Conservation (phyloP, 1,140 invertebrate genomes). For the Maniola jurtina region DNA sequence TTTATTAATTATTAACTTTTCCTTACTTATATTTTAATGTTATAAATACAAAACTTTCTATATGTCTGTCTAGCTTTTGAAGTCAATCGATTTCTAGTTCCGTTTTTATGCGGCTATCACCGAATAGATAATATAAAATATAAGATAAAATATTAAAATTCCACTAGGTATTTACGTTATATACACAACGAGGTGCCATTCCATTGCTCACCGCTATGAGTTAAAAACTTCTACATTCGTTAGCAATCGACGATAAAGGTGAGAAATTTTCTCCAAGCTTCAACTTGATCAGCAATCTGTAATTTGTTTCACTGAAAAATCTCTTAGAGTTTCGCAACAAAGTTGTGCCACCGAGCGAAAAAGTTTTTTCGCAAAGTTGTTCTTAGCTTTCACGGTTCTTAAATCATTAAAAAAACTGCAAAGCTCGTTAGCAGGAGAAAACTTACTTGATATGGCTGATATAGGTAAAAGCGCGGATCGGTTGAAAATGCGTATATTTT, state of each 20-base stretch:
- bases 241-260: neutral
- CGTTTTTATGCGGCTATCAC: no score
- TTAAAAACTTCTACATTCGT: neutral
- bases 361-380: slow-evolving; percentile 1
- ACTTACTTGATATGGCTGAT: neutral
- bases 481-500: neutral
- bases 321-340: slow-evolving; percentile 7
- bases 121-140: no score
- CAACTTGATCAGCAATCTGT: slow-evolving; percentile 1
- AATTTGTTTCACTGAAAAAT: slow-evolving; percentile 12
- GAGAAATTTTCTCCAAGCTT: neutral
- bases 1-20: no score
- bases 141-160: no score
- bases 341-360: neutral
- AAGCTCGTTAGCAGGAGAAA: neutral
- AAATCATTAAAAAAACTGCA: slow-evolving; percentile 2
- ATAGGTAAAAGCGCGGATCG: neutral
- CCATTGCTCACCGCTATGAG: no score
- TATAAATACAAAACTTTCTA: no score
- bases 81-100: no score
- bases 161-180: no score
- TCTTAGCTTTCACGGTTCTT: slow-evolving; percentile 2
- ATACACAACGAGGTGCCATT: no score
- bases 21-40: no score
- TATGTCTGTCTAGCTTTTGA: no score